A percentile compares a stretch with the other conserved stretches of the same genome.
Evolutionary conservation across 2,113 vertebrate genomes (phyloP).

Genomic region (Gallinago jamesoni): DNA sequence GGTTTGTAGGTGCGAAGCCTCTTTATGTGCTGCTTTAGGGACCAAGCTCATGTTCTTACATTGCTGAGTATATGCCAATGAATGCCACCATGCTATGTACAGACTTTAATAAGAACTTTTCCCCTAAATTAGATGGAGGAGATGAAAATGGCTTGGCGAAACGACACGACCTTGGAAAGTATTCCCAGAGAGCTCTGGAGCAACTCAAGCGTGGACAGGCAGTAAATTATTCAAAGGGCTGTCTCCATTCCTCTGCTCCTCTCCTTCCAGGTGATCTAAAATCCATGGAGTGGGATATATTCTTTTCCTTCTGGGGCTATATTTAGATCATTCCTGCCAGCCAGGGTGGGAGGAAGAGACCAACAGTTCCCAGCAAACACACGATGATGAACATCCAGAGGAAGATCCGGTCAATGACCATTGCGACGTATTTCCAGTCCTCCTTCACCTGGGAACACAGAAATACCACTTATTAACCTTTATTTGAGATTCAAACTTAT

Average conservation of each 20-base stretch:
- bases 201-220: neutral
- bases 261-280: conserved; percentile 8
- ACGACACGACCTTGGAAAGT: neutral
- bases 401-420: conserved; percentile 99
- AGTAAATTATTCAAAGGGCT: conserved; percentile 15
- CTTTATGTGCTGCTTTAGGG: conserved; percentile 13
- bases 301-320: neutral
- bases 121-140: conserved; percentile 20
- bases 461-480: neutral
- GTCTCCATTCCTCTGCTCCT: neutral
- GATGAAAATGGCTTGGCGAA: neutral
- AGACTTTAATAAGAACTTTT: conserved; percentile 23
- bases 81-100: conserved; percentile 33
- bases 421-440: conserved; percentile 98
- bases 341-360: conserved; percentile 97
- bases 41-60: neutral
- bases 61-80: neutral
- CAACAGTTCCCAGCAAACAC: conserved; percentile 92
- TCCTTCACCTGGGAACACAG: conserved; percentile 87
- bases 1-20: neutral
- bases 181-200: neutral
- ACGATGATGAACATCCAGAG: conserved; percentile 98
- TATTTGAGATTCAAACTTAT: neutral
- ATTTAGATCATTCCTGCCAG: conserved; percentile 94
- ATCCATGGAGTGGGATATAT: neutral